Evolutionary conservation across 2,113 vertebrate genomes (phyloP).

Genomic region (Chaenocephalus aceratus): DNA sequence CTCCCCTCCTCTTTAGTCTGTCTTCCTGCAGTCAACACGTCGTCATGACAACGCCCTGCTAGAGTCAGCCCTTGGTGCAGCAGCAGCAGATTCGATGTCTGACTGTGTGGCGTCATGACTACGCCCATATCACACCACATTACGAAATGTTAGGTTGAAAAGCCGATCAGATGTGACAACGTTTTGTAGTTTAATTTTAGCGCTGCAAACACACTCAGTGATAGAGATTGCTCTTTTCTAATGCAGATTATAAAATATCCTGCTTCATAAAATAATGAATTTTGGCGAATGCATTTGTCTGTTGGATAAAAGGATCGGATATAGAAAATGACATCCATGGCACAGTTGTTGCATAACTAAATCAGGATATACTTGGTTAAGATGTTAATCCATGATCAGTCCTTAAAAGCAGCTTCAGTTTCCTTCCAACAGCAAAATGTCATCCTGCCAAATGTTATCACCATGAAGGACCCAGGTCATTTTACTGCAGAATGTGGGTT

Average conservation of each 20-base stretch:
- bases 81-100: slow-evolving; percentile 47
- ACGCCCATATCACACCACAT: slow-evolving; percentile 58
- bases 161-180: neutral
- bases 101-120: slow-evolving; percentile 56
- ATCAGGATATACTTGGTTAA: slow-evolving; percentile 34
- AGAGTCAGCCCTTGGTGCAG: slow-evolving; percentile 29
- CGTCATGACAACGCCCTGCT: slow-evolving; percentile 56
- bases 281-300: neutral
- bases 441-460: slow-evolving; percentile 12
- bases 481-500: neutral
- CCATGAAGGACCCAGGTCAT: neutral
- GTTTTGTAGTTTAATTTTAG: neutral
- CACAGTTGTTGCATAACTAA: slow-evolving; percentile 37
- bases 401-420: slow-evolving; percentile 44
- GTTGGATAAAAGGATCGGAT: slow-evolving; percentile 17
- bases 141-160: neutral
- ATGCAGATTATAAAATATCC: slow-evolving; percentile 1
- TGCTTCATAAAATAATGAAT: neutral
- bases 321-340: slow-evolving; percentile 17
- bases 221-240: slow-evolving; percentile 4
- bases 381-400: slow-evolving; percentile 60
- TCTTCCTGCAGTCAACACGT: slow-evolving; percentile 41
- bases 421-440: slow-evolving; percentile 11
- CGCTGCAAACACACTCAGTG: neutral
- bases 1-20: slow-evolving; percentile 11